Conservation (phyloP, 2,797 vertebrate species). For the Synanceia verrucosa region DNA sequence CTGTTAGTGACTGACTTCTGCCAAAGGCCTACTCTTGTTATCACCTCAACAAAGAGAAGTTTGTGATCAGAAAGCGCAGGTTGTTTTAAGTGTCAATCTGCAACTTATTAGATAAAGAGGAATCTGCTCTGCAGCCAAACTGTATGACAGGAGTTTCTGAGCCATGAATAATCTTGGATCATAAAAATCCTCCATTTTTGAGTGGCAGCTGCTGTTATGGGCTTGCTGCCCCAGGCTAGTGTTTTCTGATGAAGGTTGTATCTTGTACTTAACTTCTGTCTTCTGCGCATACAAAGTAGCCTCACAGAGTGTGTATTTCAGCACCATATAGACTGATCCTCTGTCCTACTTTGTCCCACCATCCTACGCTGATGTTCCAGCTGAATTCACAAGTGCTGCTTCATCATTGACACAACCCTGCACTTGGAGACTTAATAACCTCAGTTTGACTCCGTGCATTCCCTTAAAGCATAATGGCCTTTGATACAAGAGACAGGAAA, state of each 20-base stretch:
- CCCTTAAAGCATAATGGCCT: background rate
- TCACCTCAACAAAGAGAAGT: background rate
- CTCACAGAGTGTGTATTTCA: background rate
- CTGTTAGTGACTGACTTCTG: background rate
- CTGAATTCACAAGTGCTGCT: conserved; percentile 28
- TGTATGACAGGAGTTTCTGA: conserved; percentile 41
- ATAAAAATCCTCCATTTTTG: conserved; percentile 52
- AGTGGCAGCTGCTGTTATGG: conserved; percentile 62
- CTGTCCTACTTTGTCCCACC: background rate
- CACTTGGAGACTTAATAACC: conserved; percentile 8
- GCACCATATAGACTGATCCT: background rate
- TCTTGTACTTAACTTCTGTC: conserved; percentile 20
- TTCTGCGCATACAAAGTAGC: conserved; percentile 15
- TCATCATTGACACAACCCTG: conserved; percentile 11
- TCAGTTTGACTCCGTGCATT: background rate
- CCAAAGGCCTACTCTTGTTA: background rate
- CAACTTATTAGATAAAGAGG: background rate
- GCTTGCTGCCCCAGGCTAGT: conserved; percentile 6
- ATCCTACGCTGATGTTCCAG: conserved; percentile 21
- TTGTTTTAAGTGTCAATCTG: conserved; percentile 12
- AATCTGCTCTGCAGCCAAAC: conserved; percentile 28
- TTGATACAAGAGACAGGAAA: background rate
- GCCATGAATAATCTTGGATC: conserved; percentile 37
- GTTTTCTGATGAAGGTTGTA: conserved; percentile 43
- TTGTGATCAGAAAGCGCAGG: conserved; percentile 3